phyloP scores from a whole-genome alignment of 2,113 vertebrate species.

The Nerophis lumbriciformis region DNA sequence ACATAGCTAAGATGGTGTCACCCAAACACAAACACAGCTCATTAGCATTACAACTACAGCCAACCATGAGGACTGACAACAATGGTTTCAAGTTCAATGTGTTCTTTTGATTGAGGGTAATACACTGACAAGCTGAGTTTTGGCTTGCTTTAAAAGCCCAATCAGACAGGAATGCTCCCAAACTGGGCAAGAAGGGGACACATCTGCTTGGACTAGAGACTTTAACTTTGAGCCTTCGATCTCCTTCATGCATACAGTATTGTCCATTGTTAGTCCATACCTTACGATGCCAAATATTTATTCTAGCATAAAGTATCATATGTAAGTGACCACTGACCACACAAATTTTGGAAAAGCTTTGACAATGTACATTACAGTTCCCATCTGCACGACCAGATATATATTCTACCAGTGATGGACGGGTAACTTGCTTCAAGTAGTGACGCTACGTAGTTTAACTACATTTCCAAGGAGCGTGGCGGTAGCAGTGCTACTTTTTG shows the following conservation, averaged over 20 bases:
- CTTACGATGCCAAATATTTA: conserved; percentile 37
- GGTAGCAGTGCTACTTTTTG: too few species aligned
- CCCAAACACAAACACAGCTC: too few species aligned
- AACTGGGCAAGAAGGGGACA: conserved; percentile 46
- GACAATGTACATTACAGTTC: conserved; percentile 1
- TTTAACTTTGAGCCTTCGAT: conserved; percentile 49
- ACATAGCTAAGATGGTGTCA: too few species aligned
- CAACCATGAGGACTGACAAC: not conserved
- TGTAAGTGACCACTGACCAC: not conserved
- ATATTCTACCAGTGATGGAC: too few species aligned
- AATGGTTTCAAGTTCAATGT: not conserved
- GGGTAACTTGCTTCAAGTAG: too few species aligned
- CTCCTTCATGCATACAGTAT: conserved; percentile 16
- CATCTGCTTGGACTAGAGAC: conserved; percentile 43
- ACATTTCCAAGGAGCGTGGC: too few species aligned
- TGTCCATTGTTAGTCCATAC: conserved; percentile 39
- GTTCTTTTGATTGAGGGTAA: not conserved
- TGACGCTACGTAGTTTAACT: too few species aligned
- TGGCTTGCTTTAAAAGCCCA: conserved; percentile 56
- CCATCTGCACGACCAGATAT: conserved; percentile 18
- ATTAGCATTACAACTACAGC: too few species aligned
- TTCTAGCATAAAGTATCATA: conserved; percentile 14
- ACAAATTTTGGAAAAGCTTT: conserved; percentile 2
- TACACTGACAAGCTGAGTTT: conserved; percentile 17
- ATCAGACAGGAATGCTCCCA: conserved; percentile 47